Percentiles rank a stretch among this genome's conserved stretches.
Conservation (phyloP, 2,888 invertebrate genomes). For the Archaeoteleia sp. region DNA sequence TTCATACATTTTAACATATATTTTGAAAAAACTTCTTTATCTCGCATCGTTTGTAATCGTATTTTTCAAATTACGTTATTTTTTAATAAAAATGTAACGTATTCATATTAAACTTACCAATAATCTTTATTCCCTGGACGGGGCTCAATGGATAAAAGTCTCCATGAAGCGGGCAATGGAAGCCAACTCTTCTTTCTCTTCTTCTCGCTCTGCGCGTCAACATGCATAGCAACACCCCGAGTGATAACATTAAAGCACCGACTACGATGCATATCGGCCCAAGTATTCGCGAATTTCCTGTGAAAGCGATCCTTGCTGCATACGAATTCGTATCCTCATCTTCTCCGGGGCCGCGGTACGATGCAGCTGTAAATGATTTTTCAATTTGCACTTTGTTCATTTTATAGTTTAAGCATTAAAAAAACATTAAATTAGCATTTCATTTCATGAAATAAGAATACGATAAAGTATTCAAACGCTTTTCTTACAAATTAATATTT, state of each 20-base stretch:
- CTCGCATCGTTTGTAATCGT: no score
- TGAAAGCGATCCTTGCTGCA: slow-evolving; percentile 83
- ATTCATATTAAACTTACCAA: slow-evolving; percentile 62
- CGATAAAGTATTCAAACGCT: no score
- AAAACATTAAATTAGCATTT: no score
- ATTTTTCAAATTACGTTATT: no score
- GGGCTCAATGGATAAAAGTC: slow-evolving; percentile 86
- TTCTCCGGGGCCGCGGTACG: slow-evolving; percentile 83
- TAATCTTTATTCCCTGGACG: slow-evolving; percentile 74
- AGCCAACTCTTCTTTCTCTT: slow-evolving; percentile 82
- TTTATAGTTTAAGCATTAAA: no score
- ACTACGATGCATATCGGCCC: slow-evolving; percentile 85
- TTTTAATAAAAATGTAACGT: no score
- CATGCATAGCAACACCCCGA: slow-evolving; percentile 81
- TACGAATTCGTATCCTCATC: slow-evolving; percentile 85
- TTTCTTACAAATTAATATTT: no score
- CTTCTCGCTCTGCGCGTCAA: slow-evolving; percentile 81
- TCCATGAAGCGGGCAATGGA: slow-evolving; percentile 86
- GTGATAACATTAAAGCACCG: slow-evolving; percentile 82
- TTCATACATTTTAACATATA: no score
- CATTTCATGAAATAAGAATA: no score
- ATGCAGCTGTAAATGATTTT: slow-evolving; percentile 77
- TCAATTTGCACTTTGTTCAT: no score
- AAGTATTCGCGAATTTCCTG: slow-evolving; percentile 83
- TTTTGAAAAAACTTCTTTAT: no score